Evolutionary conservation across 2,797 vertebrate genomes (phyloP).

Genomic region (Cirrhinus mrigala): DNA sequence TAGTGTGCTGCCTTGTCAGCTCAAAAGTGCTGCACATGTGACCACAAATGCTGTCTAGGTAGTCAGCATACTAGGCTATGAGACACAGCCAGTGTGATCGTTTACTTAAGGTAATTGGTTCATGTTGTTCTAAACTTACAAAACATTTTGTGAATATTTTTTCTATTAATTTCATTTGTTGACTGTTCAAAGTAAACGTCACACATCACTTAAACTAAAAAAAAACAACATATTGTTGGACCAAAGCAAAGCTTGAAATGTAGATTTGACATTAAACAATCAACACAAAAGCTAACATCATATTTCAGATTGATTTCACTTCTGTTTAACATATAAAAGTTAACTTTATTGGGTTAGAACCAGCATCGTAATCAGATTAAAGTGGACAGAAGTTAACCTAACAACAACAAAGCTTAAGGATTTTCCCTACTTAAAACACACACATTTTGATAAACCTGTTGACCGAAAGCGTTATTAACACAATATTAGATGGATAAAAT

Average conservation of each 20-base stretch:
- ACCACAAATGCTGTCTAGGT: neutral
- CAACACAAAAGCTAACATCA: neutral
- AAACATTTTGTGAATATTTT: neutral
- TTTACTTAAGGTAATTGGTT: neutral
- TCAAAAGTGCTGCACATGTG: neutral
- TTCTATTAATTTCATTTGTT: neutral
- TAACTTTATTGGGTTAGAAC: neutral
- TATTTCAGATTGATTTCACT: neutral
- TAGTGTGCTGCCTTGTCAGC: neutral
- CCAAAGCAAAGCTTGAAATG: neutral
- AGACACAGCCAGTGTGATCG: neutral
- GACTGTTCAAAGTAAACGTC: neutral
- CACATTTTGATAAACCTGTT: conserved; percentile 7
- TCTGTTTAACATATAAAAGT: neutral
- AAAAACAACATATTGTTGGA: neutral
- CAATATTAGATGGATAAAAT: neutral
- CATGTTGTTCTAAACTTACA: neutral
- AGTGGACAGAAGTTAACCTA: neutral
- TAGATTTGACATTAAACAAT: neutral
- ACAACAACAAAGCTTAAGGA: neutral
- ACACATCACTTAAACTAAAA: neutral
- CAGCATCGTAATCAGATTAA: neutral
- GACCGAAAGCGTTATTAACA: neutral
- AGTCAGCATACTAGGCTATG: neutral
- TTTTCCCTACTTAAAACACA: neutral